Evolutionary conservation across 2,113 vertebrate species (phyloP).

Genomic region (Rhinopomastus cyanomelas): DNA sequence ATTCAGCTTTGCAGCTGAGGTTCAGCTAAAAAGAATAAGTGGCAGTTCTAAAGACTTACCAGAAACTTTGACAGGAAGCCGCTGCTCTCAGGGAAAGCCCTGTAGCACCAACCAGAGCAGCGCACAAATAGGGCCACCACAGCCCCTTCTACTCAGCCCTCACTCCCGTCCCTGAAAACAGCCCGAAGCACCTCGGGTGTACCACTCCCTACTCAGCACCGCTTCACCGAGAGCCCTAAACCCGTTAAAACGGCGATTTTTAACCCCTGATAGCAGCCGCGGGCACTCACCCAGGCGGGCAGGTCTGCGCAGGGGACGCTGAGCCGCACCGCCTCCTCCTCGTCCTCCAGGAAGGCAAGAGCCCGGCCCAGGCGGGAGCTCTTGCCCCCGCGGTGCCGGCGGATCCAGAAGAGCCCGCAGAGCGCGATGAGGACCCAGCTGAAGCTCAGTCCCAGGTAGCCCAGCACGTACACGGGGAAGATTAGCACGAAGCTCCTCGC

Average conservation of each 20-base stretch:
- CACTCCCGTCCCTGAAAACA: neutral
- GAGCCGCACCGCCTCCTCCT: conserved; percentile 79
- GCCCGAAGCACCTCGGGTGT: neutral
- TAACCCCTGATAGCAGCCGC: too few relatives aligned
- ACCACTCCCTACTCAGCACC: neutral
- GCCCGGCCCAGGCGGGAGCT: conserved; percentile 79
- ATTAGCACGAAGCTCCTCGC: conserved; percentile 88
- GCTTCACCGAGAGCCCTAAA: neutral
- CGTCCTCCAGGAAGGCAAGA: conserved; percentile 87
- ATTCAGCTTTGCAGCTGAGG: neutral
- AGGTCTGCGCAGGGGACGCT: conserved; percentile 82
- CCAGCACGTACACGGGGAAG: conserved; percentile 89
- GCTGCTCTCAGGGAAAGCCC: neutral
- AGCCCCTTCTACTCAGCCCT: neutral
- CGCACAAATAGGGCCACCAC: neutral
- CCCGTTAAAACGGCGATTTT: neutral
- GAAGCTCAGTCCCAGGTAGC: conserved; percentile 94
- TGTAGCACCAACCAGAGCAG: neutral
- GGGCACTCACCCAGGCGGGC: conserved; percentile 89
- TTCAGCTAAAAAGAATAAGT: neutral
- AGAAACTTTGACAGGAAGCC: neutral
- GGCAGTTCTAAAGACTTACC: neutral
- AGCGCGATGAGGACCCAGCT: conserved; percentile 93
- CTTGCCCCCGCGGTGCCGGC: conserved; percentile 75
- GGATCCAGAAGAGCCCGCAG: conserved; percentile 84